Base-by-base conservation (phyloP, 2,797 vertebrate species). In the Eptatretus atami region DNA sequence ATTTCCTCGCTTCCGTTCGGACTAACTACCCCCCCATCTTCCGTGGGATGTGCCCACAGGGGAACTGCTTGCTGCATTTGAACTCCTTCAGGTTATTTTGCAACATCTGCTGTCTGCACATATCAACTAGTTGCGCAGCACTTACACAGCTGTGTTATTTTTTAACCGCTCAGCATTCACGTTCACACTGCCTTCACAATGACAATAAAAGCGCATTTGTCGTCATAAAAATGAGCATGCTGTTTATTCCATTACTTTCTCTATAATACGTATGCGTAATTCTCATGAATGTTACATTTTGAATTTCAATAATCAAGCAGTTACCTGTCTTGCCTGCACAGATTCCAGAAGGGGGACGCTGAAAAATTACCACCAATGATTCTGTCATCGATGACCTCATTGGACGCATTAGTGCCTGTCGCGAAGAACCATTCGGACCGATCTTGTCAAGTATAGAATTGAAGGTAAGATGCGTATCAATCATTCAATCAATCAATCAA, bases 11-110 rank as follows among this genome's bases (percentile, higher is more conserved):
- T 0, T 86, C n/a, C 85, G 68, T 77, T 96, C n/a, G 13, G 90
- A 96, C 66, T 96, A n/a, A 96, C 69, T 96, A 90, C n/a, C n/a
- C n/a, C 71, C 90, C 95, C 79, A 86, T 96, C 74, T 98, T 86
- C 73, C 76, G 88, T 0, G 88, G 88, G 61, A 93, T 83, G 53
- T 76, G 82, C 72, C 79, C 80, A 0, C 88, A 0, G 90, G 90
- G 0, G 90, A 98, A 70, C 78, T 98, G 69, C 78, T 98, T 71
- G 88, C 83, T 0, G 88, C 90, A 68, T 98, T 98, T 12, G 90
- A 98, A 66, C 78, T 98, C 63, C 80, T 98, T 65, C 88, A 95
- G 86, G 90, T 94, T 63, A 66, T 53, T 44, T 44, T 44, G 31
- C 6, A 4, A 44, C 31, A 44, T 44, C 31, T 44, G 31, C 31